phyloP scores from a whole-genome alignment of 2,888 invertebrate genomes.

The Bhutanitis thaidina region DNA sequence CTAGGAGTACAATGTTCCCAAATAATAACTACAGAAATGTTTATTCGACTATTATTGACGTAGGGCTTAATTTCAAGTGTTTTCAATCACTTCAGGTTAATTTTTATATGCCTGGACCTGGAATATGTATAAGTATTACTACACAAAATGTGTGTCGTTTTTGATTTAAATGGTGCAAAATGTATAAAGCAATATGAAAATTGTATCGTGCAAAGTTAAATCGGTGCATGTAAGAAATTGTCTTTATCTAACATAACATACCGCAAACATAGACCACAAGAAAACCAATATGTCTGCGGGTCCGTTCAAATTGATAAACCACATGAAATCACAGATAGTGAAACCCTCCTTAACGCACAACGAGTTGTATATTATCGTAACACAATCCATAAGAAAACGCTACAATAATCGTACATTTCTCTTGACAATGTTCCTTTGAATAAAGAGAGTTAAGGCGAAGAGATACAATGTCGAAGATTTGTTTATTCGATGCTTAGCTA shows the following conservation, averaged over 20 bases:
- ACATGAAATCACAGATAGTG: constrained; percentile 68
- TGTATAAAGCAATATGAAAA: too few relatives aligned
- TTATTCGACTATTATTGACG: too few relatives aligned
- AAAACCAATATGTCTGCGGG: constrained; percentile 64
- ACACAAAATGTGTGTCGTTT: too few relatives aligned
- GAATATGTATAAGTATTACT: too few relatives aligned
- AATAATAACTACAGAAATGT: too few relatives aligned
- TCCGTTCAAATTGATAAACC: constrained; percentile 68
- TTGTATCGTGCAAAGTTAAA: constrained; percentile 6
- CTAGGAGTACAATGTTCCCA: too few relatives aligned
- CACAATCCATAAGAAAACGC: constrained; percentile 72
- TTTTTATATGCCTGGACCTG: too few relatives aligned
- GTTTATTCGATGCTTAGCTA: constrained; percentile 65
- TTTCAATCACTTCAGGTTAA: too few relatives aligned
- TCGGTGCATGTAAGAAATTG: constrained; percentile 14
- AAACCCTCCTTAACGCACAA: constrained; percentile 58
- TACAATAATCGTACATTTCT: constrained; percentile 76
- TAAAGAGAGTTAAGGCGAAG: constrained; percentile 73
- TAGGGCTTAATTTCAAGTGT: too few relatives aligned
- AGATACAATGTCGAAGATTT: constrained; percentile 77
- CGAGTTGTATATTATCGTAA: constrained; percentile 73
- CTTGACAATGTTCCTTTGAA: constrained; percentile 77
- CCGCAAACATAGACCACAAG: constrained; percentile 51
- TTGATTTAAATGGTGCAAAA: too few relatives aligned
- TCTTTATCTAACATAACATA: constrained; percentile 47